A percentile compares a stretch with the other conserved stretches of the same genome.
Evolutionary conservation across 2,113 vertebrate species (phyloP).

Genomic region (Halichoeres trimaculatus): DNA sequence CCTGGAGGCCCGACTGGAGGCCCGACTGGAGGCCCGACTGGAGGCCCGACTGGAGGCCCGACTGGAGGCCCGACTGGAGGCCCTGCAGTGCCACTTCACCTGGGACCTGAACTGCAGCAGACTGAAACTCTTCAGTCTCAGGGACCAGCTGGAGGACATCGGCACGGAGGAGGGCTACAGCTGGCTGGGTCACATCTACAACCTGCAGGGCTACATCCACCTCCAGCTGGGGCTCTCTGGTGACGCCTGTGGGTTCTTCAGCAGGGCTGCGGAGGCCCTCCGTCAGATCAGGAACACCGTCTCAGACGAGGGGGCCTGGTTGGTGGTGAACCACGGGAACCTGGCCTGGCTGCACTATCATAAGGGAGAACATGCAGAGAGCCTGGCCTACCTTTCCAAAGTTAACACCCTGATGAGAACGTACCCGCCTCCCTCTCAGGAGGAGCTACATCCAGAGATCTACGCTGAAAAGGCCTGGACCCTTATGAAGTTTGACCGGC

Average conservation of each 20-base stretch:
- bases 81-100: constrained; percentile 72
- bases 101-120: constrained; percentile 47
- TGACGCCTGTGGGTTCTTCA: constrained; percentile 48
- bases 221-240: not conserved
- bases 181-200: constrained; percentile 76
- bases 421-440: constrained; percentile 48
- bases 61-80: constrained; percentile 43
- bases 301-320: constrained; percentile 70
- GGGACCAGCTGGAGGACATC: constrained; percentile 64
- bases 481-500: constrained; percentile 59
- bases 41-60: too few relatives aligned
- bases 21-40: not conserved
- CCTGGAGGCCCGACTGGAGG: not conserved
- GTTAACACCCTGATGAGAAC: constrained; percentile 18
- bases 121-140: constrained; percentile 25
- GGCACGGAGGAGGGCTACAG: constrained; percentile 34
- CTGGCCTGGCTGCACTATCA: constrained; percentile 69
- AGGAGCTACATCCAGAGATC: constrained; percentile 66
- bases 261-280: constrained; percentile 61
- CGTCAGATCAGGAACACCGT: constrained; percentile 56
- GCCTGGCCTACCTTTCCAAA: constrained; percentile 46
- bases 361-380: constrained; percentile 28
- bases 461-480: constrained; percentile 76
- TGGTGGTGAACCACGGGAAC: constrained; percentile 72
- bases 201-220: constrained; percentile 69